These are phyloP conservation scores for Epinephelus cyanopodus DNA, from an alignment of 2,113 vertebrate genomes.

Conservation along the genomic window DNA sequence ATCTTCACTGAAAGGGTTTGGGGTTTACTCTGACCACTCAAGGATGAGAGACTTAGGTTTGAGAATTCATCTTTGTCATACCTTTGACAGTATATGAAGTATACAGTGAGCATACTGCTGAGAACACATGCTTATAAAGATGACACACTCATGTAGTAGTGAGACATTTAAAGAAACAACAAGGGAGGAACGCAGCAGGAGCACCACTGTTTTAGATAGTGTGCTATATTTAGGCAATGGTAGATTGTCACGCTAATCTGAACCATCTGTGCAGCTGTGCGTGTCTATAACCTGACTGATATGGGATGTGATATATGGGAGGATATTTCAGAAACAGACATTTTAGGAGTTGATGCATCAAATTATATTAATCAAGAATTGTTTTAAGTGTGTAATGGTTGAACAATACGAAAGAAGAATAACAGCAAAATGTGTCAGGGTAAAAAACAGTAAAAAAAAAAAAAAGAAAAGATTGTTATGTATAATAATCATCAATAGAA, in stretches of 20 bases:
- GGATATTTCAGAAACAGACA: neutral
- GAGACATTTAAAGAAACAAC: neutral
- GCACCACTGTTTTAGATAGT: neutral
- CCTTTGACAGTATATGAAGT: neutral
- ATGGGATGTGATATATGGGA: neutral
- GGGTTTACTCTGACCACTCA: neutral
- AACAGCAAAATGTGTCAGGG: too few species aligned
- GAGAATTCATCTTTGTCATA: neutral
- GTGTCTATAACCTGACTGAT: neutral
- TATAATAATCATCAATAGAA: neutral
- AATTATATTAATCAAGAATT: neutral
- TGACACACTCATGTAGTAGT: neutral
- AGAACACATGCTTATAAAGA: neutral
- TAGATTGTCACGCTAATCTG: neutral
- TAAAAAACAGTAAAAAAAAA: too few species aligned
- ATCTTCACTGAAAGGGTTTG: neutral
- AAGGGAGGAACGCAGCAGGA: neutral
- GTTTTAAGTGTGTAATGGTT: neutral
- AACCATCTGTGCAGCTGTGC: neutral
- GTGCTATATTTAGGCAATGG: neutral
- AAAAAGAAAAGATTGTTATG: accelerated
- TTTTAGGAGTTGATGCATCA: neutral
- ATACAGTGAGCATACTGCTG: neutral
- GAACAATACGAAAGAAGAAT: too few species aligned
- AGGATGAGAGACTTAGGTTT: neutral